phyloP scores from a whole-genome alignment of 1,140 invertebrate species.

The Ceratina japonica region DNA sequence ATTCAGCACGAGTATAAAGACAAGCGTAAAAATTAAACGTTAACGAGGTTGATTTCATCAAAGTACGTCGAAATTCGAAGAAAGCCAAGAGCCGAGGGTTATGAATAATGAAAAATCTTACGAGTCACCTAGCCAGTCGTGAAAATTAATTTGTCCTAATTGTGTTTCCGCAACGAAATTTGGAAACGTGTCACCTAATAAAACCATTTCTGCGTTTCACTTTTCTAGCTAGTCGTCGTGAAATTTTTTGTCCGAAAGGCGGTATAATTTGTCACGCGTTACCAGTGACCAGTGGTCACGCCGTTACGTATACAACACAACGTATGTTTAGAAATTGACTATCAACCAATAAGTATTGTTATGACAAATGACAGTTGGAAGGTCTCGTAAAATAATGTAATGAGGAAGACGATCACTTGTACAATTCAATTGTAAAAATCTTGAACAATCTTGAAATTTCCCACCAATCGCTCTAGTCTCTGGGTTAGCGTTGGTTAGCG shows the following conservation, averaged over 20 bases:
- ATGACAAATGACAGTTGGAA: not conserved
- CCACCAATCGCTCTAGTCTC: too few species aligned
- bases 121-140: slow-evolving; percentile 89
- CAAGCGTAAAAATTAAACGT: too few species aligned
- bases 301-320: not conserved
- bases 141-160: slow-evolving; percentile 86
- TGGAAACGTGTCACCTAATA: slow-evolving; percentile 88
- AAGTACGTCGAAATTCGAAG: too few species aligned
- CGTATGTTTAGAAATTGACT: slow-evolving; percentile 22
- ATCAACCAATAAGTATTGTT: not conserved
- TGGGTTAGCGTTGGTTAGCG: too few species aligned
- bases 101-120: slow-evolving; percentile 78
- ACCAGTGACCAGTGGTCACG: too few species aligned
- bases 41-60: too few species aligned
- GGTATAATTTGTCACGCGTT: too few species aligned
- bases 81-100: slow-evolving; percentile 30
- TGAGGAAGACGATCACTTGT: too few species aligned
- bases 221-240: not conserved
- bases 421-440: too few species aligned
- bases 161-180: slow-evolving; percentile 89
- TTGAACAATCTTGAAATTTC: too few species aligned
- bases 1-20: too few species aligned
- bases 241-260: not conserved
- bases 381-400: not conserved
- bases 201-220: slow-evolving; percentile 71